These are phyloP conservation scores for Drosophila virilis DNA, from an alignment of 1,140 invertebrate species.

Conservation along the genomic window DNA sequence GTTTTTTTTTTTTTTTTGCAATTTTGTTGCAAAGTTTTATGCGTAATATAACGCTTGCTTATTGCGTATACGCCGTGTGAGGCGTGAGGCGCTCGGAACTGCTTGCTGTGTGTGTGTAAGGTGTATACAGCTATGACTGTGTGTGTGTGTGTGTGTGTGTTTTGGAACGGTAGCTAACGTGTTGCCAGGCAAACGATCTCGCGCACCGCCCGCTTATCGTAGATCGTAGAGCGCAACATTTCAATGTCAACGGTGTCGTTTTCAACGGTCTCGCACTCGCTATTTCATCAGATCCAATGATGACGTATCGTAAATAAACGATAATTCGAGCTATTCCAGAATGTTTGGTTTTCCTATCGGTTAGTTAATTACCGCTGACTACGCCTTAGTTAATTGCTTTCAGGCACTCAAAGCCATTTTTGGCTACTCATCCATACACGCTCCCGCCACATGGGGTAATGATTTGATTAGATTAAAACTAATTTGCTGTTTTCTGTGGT, in stretches of 20 bases:
- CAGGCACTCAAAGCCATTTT: constrained; percentile 5
- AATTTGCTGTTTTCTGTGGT: constrained; percentile 4
- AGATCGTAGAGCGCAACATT: constrained; percentile 28
- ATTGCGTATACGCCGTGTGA: constrained; percentile 58
- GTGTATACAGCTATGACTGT: too few relatives aligned
- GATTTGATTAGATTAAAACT: constrained; percentile 35
- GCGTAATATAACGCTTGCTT: constrained; percentile 48
- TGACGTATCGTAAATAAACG: constrained; percentile 56
- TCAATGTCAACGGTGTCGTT: constrained; percentile 79
- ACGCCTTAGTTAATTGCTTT: neutral
- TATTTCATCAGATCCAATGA: constrained; percentile 61
- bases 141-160: neutral
- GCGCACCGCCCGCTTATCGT: constrained; percentile 56
- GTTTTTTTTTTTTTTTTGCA: constrained; percentile 30
- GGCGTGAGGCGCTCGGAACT: neutral
- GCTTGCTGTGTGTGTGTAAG: neutral
- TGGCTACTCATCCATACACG: constrained; percentile 3
- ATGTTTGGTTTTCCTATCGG: neutral
- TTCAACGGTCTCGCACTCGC: constrained; percentile 29
- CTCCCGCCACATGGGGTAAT: constrained; percentile 7
- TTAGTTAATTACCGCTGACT: neutral
- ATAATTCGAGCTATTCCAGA: constrained; percentile 17
- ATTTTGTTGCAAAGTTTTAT: constrained; percentile 42
- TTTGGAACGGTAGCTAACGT: constrained; percentile 7
- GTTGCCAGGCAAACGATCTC: constrained; percentile 60